phyloP scores from a whole-genome alignment of 2,888 invertebrate genomes.

The Lepas anatifera region DNA sequence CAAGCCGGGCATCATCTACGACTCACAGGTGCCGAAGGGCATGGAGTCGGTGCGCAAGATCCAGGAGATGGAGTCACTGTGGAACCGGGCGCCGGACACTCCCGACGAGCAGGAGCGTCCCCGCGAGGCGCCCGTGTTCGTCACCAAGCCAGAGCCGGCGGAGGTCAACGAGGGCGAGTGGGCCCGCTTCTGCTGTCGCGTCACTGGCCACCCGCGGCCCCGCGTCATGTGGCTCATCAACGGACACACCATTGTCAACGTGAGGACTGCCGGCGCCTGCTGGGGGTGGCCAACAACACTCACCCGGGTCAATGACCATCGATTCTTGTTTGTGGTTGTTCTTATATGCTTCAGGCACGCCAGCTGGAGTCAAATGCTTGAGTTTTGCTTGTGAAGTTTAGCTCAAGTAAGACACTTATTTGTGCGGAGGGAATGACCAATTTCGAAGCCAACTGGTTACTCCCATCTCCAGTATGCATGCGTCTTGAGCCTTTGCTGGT shows the following conservation, averaged over 20 bases:
- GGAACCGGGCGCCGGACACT: constrained; percentile 67
- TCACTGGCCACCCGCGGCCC: constrained; percentile 91
- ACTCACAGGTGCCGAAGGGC: constrained; percentile 88
- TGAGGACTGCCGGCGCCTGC: constrained; percentile 37
- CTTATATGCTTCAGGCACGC: too few species aligned
- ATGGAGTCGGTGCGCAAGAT: constrained; percentile 94
- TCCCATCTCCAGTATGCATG: too few species aligned
- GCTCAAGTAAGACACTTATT: too few species aligned
- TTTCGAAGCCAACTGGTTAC: too few species aligned
- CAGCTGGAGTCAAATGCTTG: too few species aligned
- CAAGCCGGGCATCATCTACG: constrained; percentile 78
- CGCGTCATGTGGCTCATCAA: constrained; percentile 97
- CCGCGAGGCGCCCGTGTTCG: constrained; percentile 74
- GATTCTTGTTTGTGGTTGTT: too few species aligned
- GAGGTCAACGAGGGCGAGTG: constrained; percentile 91
- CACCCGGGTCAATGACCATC: too few species aligned
- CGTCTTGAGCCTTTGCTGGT: too few species aligned
- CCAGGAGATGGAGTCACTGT: constrained; percentile 87
- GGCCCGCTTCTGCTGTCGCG: constrained; percentile 94
- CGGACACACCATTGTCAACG: constrained; percentile 84
- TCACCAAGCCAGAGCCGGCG: constrained; percentile 83
- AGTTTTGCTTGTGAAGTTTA: too few species aligned
- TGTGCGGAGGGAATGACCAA: too few species aligned
- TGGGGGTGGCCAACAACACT: too few species aligned
- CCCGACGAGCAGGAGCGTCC: constrained; percentile 61